Conservation (phyloP, 64 coral and sea anemone genomes). For the Astreopora myriophthalma region DNA sequence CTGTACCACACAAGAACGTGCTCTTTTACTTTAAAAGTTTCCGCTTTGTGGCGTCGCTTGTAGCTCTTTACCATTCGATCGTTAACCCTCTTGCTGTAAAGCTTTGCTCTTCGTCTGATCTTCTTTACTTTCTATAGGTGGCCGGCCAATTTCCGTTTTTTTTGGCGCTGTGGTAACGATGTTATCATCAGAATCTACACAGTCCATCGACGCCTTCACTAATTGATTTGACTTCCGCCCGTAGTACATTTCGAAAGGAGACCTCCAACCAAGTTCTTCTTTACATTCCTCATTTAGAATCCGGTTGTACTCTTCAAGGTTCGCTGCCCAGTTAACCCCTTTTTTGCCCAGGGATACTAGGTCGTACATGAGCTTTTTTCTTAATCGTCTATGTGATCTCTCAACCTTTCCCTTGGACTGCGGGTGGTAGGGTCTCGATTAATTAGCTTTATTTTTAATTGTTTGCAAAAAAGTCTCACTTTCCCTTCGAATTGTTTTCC, state of each 20-base stretch:
- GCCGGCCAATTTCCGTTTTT: neutral
- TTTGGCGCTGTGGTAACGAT: neutral
- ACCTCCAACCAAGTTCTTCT: slow-evolving; percentile 39
- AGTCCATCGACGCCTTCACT: neutral
- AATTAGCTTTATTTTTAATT: slow-evolving; percentile 54
- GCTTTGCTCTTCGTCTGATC: neutral
- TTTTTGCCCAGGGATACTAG: slow-evolving; percentile 10
- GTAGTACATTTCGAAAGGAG: slow-evolving; percentile 56
- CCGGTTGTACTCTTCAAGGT: neutral
- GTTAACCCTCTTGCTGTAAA: slow-evolving; percentile 18
- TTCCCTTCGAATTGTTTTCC: slow-evolving; percentile 57
- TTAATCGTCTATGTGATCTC: slow-evolving; percentile 16
- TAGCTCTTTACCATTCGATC: slow-evolving; percentile 40
- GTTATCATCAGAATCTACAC: neutral
- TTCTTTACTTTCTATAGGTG: neutral
- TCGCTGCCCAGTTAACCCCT: slow-evolving; percentile 50
- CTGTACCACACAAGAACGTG: neutral
- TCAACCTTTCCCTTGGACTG: slow-evolving; percentile 65
- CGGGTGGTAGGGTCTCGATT: slow-evolving; percentile 3
- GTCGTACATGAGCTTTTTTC: slow-evolving; percentile 59
- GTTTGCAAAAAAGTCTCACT: slow-evolving; percentile 2
- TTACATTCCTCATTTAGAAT: slow-evolving; percentile 48
- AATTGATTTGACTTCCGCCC: slow-evolving; percentile 26
- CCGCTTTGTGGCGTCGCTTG: slow-evolving; percentile 25
- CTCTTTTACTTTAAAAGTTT: slow-evolving; percentile 2